A percentile compares a stretch with the other conserved stretches of the same genome.
Evolutionary conservation across 2,797 vertebrate species (phyloP).

Genomic region (Threskiornis aethiopicus): DNA sequence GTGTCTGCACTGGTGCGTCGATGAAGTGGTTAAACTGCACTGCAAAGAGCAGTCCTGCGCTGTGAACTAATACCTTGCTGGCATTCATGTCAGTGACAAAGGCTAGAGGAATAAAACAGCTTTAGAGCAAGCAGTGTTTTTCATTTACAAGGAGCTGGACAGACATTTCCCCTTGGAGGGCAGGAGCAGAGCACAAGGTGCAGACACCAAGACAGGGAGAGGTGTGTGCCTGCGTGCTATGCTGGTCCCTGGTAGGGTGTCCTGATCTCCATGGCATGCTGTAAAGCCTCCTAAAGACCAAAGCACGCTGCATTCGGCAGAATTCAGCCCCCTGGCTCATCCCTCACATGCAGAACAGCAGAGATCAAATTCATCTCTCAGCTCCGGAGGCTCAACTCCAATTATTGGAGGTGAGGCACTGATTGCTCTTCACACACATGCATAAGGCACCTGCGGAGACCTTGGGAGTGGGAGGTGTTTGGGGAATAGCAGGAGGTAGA

Average conservation of each 20-base stretch:
- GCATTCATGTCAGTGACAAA: neutral
- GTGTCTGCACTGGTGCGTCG: fast-evolving
- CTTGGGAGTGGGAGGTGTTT: neutral
- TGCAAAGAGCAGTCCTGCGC: neutral
- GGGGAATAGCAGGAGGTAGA: neutral
- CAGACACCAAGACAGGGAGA: neutral
- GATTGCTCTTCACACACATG: neutral
- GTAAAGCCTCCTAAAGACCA: neutral
- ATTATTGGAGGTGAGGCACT: neutral
- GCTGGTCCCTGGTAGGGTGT: neutral
- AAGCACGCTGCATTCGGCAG: neutral
- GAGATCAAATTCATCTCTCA: neutral
- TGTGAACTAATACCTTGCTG: neutral
- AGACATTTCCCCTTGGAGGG: neutral
- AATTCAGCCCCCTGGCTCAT: neutral
- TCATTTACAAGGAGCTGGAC: neutral
- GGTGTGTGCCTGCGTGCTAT: neutral
- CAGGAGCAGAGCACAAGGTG: neutral
- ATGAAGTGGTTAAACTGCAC: neutral
- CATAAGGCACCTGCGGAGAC: neutral
- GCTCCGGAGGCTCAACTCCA: neutral
- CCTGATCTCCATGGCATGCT: neutral
- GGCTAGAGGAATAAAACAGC: neutral
- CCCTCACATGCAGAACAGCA: neutral
- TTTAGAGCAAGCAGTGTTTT: neutral